Evolutionary conservation across 1,140 invertebrate species (phyloP).

Genomic region (Nebria ingens): DNA sequence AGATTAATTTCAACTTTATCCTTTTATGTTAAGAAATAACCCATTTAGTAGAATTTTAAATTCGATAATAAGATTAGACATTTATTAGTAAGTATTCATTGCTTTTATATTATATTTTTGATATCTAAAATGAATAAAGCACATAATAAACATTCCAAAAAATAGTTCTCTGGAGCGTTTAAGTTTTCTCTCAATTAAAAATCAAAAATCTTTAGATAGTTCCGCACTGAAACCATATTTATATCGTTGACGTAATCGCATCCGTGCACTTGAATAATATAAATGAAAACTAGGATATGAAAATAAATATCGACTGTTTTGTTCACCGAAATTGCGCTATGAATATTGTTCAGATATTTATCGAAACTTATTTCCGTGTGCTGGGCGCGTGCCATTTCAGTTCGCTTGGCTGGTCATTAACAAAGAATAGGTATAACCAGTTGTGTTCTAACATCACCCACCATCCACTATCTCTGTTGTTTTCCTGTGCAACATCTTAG

Average conservation of each 20-base stretch:
- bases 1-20: too few relatives aligned
- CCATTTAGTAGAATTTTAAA: too few relatives aligned
- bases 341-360: not conserved
- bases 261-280: not conserved
- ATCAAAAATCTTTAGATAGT: too few relatives aligned
- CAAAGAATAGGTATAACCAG: not conserved
- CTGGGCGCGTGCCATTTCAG: slow-evolving; percentile 3
- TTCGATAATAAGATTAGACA: too few relatives aligned
- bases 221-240: slow-evolving; percentile 2
- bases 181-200: too few relatives aligned
- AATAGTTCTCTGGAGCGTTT: too few relatives aligned
- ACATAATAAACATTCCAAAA: too few relatives aligned
- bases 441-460: not conserved
- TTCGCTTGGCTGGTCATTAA: not conserved
- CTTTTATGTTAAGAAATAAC: too few relatives aligned
- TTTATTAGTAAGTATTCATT: too few relatives aligned
- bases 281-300: not conserved
- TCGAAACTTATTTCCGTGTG: slow-evolving; percentile 1
- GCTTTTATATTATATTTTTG: too few relatives aligned
- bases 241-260: not conserved
- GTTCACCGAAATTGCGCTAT: not conserved
- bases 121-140: too few relatives aligned
- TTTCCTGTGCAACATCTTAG: not conserved
- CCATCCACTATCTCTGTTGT: too few relatives aligned
- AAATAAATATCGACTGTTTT: not conserved